Percentiles rank a stretch among this genome's conserved stretches.
Conservation (phyloP, 2,888 invertebrate species). For the Pseudeuparius sepicola region DNA sequence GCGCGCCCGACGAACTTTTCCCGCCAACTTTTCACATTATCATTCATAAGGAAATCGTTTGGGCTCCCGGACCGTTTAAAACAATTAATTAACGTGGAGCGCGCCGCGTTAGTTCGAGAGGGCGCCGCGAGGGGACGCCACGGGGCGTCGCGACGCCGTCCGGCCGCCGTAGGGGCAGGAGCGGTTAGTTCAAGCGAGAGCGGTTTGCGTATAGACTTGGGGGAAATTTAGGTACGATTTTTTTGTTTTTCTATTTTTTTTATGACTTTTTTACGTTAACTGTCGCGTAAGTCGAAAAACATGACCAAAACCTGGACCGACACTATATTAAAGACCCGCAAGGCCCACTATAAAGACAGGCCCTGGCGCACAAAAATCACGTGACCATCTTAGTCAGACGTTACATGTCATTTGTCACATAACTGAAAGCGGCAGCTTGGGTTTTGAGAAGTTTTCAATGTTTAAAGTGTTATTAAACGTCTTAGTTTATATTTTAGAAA, state of each 20-base stretch:
- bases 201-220: constrained; percentile 18
- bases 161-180: constrained; percentile 8
- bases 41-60: constrained; percentile 33
- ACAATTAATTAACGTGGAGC: no score
- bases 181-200: constrained; percentile 19
- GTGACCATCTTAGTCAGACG: no score
- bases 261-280: constrained; percentile 4
- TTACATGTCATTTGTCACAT: no score
- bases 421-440: no score
- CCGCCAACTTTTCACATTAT: constrained; percentile 31
- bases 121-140: constrained; percentile 34
- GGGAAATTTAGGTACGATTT: not conserved
- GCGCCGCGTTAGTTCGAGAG: constrained; percentile 20
- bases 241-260: constrained; percentile 8
- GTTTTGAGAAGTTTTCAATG: no score
- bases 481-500: no score
- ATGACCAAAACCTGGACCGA: no score
- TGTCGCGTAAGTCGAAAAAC: no score
- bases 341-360: no score
- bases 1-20: constrained; percentile 13
- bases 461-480: no score
- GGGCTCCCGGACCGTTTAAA: constrained; percentile 28
- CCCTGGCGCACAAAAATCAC: no score
- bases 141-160: constrained; percentile 36
- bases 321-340: no score